Percentiles rank a stretch among this genome's conserved stretches.
phyloP scores from a whole-genome alignment of 2,888 invertebrate genomes.

The Muschampia plurimacula region DNA sequence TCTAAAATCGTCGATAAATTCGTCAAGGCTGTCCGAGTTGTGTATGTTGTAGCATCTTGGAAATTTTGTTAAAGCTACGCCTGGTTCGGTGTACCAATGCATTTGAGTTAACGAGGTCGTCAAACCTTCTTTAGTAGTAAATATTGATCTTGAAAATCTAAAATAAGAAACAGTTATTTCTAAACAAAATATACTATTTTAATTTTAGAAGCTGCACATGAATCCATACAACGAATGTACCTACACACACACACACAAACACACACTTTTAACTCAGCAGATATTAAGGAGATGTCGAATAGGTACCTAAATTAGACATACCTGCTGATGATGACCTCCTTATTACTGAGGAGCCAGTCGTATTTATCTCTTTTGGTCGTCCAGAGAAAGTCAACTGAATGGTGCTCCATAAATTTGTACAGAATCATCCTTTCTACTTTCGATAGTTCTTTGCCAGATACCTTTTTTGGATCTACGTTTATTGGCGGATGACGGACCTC shows the following conservation, averaged over 20 bases:
- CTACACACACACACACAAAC: no score
- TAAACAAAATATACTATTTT: neutral
- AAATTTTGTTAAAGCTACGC: slow-evolving; percentile 92
- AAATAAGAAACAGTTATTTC: slow-evolving; percentile 58
- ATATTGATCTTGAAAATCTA: slow-evolving; percentile 92
- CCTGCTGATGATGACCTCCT: slow-evolving; percentile 83
- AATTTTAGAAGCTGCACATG: neutral
- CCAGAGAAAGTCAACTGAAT: slow-evolving; percentile 95
- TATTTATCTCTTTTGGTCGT: slow-evolving; percentile 93
- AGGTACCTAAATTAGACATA: slow-evolving; percentile 48
- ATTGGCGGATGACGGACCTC: slow-evolving; percentile 74
- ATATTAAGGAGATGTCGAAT: neutral
- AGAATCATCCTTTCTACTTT: slow-evolving; percentile 90
- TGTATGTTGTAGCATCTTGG: slow-evolving; percentile 95
- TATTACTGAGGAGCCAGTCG: slow-evolving; percentile 88
- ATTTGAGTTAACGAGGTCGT: slow-evolving; percentile 92
- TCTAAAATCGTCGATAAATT: slow-evolving; percentile 95
- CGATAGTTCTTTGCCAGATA: slow-evolving; percentile 79
- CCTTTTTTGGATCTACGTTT: slow-evolving; percentile 72
- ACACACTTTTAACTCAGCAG: neutral
- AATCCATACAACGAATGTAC: neutral
- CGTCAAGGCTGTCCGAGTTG: slow-evolving; percentile 92
- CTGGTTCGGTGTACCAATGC: slow-evolving; percentile 94
- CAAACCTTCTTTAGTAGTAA: slow-evolving; percentile 96
- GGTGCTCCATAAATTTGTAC: slow-evolving; percentile 91